Conservation (phyloP, 2,113 vertebrate species). For the Phaethornis superciliosus region DNA sequence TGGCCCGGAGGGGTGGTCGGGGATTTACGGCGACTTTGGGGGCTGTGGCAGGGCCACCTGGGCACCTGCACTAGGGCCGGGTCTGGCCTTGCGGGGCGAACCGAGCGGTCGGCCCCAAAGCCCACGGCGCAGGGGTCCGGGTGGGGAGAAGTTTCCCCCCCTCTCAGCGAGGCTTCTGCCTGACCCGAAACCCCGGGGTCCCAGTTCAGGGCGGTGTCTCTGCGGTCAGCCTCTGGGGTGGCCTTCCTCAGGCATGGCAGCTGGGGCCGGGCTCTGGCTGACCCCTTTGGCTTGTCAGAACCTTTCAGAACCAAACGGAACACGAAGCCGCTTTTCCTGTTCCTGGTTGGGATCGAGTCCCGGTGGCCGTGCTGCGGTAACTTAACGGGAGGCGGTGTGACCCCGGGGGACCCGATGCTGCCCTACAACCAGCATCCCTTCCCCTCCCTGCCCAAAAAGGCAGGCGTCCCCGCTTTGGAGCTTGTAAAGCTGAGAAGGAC, state of each 20-base stretch:
- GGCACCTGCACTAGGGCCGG: too few species aligned
- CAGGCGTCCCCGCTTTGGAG: fast-evolving
- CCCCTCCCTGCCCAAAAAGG: not conserved
- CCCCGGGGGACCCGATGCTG: not conserved
- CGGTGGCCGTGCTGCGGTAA: fast-evolving
- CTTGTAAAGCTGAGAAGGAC: not conserved
- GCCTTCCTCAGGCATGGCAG: not conserved
- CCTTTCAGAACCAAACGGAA: not conserved
- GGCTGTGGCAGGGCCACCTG: too few species aligned
- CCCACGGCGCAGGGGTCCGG: not conserved
- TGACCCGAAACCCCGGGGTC: fast-evolving
- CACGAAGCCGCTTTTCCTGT: fast-evolving
- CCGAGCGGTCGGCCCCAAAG: not conserved
- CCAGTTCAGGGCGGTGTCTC: fast-evolving
- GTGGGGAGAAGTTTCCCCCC: too few species aligned
- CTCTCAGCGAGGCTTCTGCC: not conserved
- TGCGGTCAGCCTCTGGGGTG: not conserved
- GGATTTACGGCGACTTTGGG: not conserved
- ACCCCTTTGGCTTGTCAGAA: not conserved
- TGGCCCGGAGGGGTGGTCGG: not conserved
- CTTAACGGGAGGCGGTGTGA: fast-evolving
- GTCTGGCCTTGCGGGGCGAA: not conserved
- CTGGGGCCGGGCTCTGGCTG: not conserved
- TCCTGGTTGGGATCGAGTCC: too few species aligned
- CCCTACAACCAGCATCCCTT: not conserved